Conservation (phyloP, 2,888 invertebrate species). For the Ennomos fuscantarius region DNA sequence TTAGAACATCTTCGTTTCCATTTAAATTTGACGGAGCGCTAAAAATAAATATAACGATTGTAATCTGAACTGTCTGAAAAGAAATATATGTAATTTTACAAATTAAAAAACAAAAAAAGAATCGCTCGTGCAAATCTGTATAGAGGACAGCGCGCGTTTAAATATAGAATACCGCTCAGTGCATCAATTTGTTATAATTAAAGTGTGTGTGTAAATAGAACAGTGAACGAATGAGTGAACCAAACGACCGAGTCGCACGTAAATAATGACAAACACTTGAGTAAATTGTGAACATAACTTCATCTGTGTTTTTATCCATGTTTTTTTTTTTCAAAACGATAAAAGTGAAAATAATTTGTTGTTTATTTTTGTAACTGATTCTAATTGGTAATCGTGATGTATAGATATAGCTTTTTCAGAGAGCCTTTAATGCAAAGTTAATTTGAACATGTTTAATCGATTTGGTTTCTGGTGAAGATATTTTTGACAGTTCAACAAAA, state of each 20-base stretch:
- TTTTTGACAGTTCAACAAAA: constrained; percentile 18
- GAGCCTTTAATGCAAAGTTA: too few relatives aligned
- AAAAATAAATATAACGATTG: too few relatives aligned
- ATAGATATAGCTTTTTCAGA: too few relatives aligned
- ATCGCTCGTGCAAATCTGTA: constrained; percentile 7
- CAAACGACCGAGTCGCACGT: constrained; percentile 39
- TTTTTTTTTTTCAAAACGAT: neutral
- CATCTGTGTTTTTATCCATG: constrained; percentile 5
- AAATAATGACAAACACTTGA: constrained; percentile 33
- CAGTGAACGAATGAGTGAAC: constrained; percentile 50
- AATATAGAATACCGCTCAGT: constrained; percentile 37
- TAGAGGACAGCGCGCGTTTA: constrained; percentile 30
- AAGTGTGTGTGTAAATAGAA: constrained; percentile 61
- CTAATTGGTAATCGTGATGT: too few relatives aligned
- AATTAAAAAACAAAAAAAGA: neutral
- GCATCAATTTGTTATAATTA: constrained; percentile 58
- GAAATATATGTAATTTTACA: neutral
- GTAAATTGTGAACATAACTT: constrained; percentile 33
- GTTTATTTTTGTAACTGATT: neutral
- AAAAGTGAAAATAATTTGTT: neutral
- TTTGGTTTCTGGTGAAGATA: constrained; percentile 3
- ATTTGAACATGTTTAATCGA: too few relatives aligned
- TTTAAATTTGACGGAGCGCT: neutral
- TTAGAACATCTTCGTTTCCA: neutral
- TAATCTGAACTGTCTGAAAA: neutral